These are phyloP conservation scores for Anastrepha ludens DNA, from an alignment of 1,140 invertebrate genomes.

Conservation along the genomic window DNA sequence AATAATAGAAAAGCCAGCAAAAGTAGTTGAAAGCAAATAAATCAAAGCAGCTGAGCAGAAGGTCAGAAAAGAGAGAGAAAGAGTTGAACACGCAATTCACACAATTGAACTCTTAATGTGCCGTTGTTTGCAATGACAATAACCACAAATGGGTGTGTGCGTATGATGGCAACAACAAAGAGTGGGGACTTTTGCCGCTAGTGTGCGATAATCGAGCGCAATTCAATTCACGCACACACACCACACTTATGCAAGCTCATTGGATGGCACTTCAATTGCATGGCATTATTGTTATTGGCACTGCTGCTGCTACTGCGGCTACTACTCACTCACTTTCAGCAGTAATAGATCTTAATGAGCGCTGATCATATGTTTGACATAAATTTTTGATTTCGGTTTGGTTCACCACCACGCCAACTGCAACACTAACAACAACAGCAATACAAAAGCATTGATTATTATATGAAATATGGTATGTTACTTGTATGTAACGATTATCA, in stretches of 20 bases:
- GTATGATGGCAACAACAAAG: not conserved
- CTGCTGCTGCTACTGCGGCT: not conserved
- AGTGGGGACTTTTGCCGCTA: not conserved
- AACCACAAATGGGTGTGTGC: not conserved
- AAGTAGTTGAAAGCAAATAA: not conserved
- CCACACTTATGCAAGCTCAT: not conserved
- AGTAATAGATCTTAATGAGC: not conserved
- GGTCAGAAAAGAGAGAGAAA: not conserved
- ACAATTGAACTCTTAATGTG: not conserved
- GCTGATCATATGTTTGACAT: not conserved
- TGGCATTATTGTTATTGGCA: not conserved
- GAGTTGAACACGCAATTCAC: not conserved
- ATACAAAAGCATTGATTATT: constrained; percentile 7
- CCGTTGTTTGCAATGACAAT: not conserved
- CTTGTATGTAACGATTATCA: not conserved
- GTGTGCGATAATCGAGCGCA: not conserved
- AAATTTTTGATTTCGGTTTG: not conserved
- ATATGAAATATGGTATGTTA: not conserved
- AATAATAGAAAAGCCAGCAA: not conserved
- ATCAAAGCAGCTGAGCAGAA: not conserved
- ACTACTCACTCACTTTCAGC: not conserved
- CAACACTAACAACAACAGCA: not conserved
- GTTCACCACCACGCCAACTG: too few species aligned
- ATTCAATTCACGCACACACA: not conserved
- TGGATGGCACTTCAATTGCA: not conserved